A percentile compares a stretch with the other conserved stretches of the same genome.
Conservation (phyloP, 2,888 invertebrate genomes). For the Cyclophora albipunctata region DNA sequence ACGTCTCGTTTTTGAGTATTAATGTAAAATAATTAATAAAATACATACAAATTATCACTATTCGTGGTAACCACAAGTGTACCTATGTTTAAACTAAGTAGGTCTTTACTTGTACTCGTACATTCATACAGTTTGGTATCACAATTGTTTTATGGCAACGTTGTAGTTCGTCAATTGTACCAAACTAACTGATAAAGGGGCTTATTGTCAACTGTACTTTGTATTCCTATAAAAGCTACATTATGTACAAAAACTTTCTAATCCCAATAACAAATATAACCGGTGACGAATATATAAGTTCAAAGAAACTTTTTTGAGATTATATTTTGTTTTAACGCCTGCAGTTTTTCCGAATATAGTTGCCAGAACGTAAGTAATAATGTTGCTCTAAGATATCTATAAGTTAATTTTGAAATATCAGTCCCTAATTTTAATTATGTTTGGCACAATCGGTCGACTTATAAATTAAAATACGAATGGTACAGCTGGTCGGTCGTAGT, state of each 20-base stretch:
- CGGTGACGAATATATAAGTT: no score
- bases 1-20: conserved; percentile 62
- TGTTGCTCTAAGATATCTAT: no score
- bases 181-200: conserved; percentile 1
- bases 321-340: neutral
- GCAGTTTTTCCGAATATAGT: no score
- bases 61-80: conserved; percentile 35
- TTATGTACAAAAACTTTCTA: no score
- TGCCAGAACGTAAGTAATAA: no score
- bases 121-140: conserved; percentile 57
- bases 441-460: conserved; percentile 24
- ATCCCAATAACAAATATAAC: no score
- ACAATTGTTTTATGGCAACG: conserved; percentile 60
- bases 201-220: no score
- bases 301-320: neutral
- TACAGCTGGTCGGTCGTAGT: conserved; percentile 60
- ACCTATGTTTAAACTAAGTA: neutral
- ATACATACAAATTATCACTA: conserved; percentile 35
- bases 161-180: conserved; percentile 20
- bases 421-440: neutral
- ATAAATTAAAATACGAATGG: conserved; percentile 56
- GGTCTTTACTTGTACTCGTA: conserved; percentile 12
- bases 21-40: conserved; percentile 35
- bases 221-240: no score
- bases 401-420: no score